Conservation (phyloP, 2,113 vertebrate species). For the Cyprinodon variegatus region DNA sequence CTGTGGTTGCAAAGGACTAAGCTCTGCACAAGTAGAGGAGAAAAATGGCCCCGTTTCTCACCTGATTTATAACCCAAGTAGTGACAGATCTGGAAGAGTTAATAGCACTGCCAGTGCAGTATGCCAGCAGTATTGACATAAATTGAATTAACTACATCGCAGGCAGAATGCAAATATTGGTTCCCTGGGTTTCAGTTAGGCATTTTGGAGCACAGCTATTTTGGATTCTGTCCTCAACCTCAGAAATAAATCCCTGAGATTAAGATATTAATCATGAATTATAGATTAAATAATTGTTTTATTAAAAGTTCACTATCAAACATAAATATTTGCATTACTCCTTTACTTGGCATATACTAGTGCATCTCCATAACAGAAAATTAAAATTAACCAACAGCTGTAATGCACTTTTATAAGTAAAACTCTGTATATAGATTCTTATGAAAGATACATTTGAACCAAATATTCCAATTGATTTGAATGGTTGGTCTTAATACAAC, state of each 20-base stretch:
- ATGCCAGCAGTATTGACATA: slow-evolving; percentile 31
- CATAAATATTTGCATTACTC: background rate
- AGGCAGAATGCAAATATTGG: slow-evolving; percentile 44
- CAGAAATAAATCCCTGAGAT: slow-evolving; percentile 7
- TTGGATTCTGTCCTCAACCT: slow-evolving; percentile 23
- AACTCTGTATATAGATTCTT: background rate
- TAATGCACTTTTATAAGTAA: background rate
- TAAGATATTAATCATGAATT: slow-evolving; percentile 5
- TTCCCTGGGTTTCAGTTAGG: slow-evolving; percentile 11
- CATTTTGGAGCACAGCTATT: slow-evolving; percentile 22
- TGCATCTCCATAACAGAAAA: background rate
- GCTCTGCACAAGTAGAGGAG: background rate
- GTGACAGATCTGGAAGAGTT: background rate
- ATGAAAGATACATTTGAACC: background rate
- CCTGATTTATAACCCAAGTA: background rate
- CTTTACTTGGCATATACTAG: background rate
- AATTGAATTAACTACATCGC: slow-evolving; percentile 13
- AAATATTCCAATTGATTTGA: background rate
- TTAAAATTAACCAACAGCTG: background rate
- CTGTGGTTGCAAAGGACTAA: background rate
- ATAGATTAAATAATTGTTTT: slow-evolving; percentile 20
- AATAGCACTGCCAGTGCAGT: slow-evolving; percentile 7
- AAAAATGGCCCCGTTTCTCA: background rate
- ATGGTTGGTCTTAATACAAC: background rate
- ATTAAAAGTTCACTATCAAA: slow-evolving; percentile 1